Conservation (phyloP, 2,797 vertebrate genomes). For the Neoniphon sammara region DNA sequence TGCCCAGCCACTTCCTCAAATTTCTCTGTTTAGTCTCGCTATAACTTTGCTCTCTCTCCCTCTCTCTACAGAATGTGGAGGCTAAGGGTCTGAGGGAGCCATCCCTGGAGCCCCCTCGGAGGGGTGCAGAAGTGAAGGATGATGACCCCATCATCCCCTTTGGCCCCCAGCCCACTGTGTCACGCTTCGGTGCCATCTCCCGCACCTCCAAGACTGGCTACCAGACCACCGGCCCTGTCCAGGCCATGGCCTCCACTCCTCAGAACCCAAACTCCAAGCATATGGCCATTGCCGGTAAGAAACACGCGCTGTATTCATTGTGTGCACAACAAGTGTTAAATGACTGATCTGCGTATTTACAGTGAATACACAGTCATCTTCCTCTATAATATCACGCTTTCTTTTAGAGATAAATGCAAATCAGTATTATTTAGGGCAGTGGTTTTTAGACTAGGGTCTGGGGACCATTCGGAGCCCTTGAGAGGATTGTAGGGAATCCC, state of each 20-base stretch:
- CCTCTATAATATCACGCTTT: neutral
- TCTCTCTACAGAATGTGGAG: slow-evolving; percentile 87
- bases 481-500: too few relatives aligned
- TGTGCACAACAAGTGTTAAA: neutral
- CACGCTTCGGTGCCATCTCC: slow-evolving; percentile 97
- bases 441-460: too few relatives aligned
- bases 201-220: slow-evolving; percentile 96
- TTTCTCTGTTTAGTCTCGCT: neutral
- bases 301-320: neutral
- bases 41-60: neutral
- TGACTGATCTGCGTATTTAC: neutral
- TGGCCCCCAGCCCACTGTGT: slow-evolving; percentile 96
- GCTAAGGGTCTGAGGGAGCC: slow-evolving; percentile 91
- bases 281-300: slow-evolving; percentile 80
- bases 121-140: slow-evolving; percentile 90
- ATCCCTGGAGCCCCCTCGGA: slow-evolving; percentile 90
- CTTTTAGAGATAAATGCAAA: neutral
- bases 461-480: too few relatives aligned
- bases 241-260: slow-evolving; percentile 87
- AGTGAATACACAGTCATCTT: neutral
- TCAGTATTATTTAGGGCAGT: too few relatives aligned
- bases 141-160: slow-evolving; percentile 99
- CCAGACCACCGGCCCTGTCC: slow-evolving; percentile 91
- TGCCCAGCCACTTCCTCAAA: neutral
- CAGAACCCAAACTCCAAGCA: slow-evolving; percentile 84